Evolutionary conservation across 1,140 invertebrate genomes (phyloP).

Genomic region (Pseudomyrmex sp.): DNA sequence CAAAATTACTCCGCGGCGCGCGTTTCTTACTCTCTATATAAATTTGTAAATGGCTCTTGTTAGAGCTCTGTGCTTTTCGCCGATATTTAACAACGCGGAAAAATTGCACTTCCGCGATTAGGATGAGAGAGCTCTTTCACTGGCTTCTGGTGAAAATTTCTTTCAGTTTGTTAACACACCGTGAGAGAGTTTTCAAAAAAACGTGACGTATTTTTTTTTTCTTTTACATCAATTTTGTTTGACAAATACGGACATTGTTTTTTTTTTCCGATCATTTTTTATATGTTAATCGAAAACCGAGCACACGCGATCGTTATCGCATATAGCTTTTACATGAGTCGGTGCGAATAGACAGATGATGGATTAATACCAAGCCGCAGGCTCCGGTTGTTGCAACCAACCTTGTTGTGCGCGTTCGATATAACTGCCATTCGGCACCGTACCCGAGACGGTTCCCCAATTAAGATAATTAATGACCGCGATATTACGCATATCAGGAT

Average conservation of each 20-base stretch:
- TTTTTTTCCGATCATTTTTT: neutral
- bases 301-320: neutral
- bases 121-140: neutral
- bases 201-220: neutral
- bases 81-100: constrained; percentile 4
- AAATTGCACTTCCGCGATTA: constrained; percentile 21
- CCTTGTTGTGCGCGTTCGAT: constrained; percentile 37
- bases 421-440: constrained; percentile 22
- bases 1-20: constrained; percentile 31
- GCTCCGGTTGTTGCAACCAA: constrained; percentile 39
- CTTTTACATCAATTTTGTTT: neutral
- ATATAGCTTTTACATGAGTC: constrained; percentile 13
- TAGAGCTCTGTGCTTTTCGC: neutral
- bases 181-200: neutral
- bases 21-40: constrained; percentile 30
- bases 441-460: constrained; percentile 28
- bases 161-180: constrained; percentile 9
- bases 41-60: constrained; percentile 46
- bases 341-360: constrained; percentile 45
- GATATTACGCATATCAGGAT: constrained; percentile 36
- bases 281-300: constrained; percentile 19
- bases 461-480: constrained; percentile 59
- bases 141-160: neutral
- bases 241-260: neutral
- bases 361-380: constrained; percentile 44